phyloP scores from a whole-genome alignment of 1,140 invertebrate species.

The Saccostrea glomerata region DNA sequence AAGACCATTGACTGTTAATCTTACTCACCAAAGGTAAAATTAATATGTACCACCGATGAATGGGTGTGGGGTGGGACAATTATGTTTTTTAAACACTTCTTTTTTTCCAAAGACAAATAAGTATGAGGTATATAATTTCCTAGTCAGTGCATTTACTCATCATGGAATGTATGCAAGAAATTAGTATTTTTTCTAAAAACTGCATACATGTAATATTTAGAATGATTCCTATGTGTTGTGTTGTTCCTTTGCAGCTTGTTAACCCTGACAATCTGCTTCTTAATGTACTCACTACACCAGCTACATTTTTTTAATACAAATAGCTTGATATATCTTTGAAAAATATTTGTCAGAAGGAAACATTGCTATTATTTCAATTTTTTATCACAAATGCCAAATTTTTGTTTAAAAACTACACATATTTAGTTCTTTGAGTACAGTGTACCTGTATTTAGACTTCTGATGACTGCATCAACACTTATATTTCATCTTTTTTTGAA shows the following conservation, averaged over 20 bases:
- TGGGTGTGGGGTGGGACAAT: too few relatives aligned
- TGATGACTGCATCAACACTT: not conserved
- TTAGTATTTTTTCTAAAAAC: not conserved
- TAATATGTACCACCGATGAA: too few relatives aligned
- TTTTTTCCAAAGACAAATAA: not conserved
- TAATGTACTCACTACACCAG: too few relatives aligned
- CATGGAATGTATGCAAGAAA: not conserved
- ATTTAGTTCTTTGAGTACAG: not conserved
- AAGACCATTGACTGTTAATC: too few relatives aligned
- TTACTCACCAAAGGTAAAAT: too few relatives aligned
- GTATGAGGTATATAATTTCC: not conserved
- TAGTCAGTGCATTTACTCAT: not conserved
- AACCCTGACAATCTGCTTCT: too few relatives aligned
- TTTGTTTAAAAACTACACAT: not conserved
- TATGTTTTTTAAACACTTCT: too few relatives aligned
- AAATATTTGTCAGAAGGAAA: too few relatives aligned
- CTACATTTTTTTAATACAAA: too few relatives aligned
- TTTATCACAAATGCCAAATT: not conserved
- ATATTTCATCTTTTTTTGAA: not conserved
- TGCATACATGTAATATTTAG: not conserved
- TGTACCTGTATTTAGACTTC: not conserved
- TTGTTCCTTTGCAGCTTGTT: not conserved
- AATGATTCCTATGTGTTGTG: not conserved
- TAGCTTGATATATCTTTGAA: too few relatives aligned
- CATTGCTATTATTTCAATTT: too few relatives aligned